Base-by-base conservation (phyloP, 2,797 vertebrate genomes). In the Saxicola maurus region DNA sequence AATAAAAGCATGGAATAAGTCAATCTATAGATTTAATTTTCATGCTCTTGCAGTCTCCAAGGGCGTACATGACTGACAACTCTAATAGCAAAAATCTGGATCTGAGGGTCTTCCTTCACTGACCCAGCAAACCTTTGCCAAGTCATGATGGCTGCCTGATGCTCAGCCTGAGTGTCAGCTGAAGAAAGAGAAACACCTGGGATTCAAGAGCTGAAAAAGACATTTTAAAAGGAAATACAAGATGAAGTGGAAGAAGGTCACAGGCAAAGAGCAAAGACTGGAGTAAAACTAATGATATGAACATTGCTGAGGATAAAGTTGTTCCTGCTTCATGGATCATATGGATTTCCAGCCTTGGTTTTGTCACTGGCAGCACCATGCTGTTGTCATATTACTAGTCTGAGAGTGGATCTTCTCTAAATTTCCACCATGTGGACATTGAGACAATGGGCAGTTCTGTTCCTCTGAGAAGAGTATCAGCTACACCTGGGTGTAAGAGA, bases 181-280 rank as follows among this genome's bases (percentile, higher is more conserved):
- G 80, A 91, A 91, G 93, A 81, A 94, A 86, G 43, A 92, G 80
- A 94, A 94, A 94, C 94, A 95, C 93, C 92, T 94, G 94, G 94
- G 77, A 77, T 55, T 71, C 53, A 25, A 64, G 67, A 79, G 42
- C 67, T 84, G 82, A 93, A 82, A 95, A 94, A 91, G 61, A 56
- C 35, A 65, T 86, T 76, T 56, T 3, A 35, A 86, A 83, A 81
- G 19, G 57, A 84, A 94, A 84, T 65, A n/a, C 8, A 89, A 71
- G 56, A 40, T 84, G 71, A 84, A 85, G 46, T 67, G n/a, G 74
- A 73, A 82, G 62, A 61, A 83, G 77, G 85, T 92, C 64, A 76
- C 9, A 69, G 74, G 57, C 67, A 86, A 72, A 85, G 30, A 89
- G 57, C 51, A 33, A 78, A 65, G 52, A 61, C 25, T 49, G 25